Conservation (phyloP, 2,113 vertebrate species). For the Pogonocichla stellata region DNA sequence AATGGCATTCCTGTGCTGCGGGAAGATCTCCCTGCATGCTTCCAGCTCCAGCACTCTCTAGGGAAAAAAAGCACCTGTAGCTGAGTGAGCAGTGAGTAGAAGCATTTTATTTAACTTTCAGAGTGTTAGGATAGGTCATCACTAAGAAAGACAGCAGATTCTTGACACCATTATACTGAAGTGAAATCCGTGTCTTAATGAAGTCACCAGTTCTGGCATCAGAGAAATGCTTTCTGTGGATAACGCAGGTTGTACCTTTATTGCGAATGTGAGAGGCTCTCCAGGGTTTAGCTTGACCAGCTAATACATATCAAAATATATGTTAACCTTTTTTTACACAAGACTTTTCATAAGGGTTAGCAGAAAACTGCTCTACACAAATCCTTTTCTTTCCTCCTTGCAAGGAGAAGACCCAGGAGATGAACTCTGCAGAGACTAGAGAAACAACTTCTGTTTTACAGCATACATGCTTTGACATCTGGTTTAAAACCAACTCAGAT, state of each 20-base stretch:
- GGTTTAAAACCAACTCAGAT: slow-evolving; percentile 41
- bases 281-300: slow-evolving; percentile 9
- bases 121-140: not conserved
- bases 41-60: not conserved
- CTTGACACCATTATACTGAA: not conserved
- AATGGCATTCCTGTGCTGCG: not conserved
- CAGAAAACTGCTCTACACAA: slow-evolving; percentile 37
- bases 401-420: slow-evolving; percentile 37
- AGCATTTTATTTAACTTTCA: not conserved
- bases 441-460: slow-evolving; percentile 38
- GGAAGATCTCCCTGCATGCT: not conserved
- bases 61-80: not conserved
- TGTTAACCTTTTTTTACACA: slow-evolving; percentile 23
- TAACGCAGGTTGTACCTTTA: not conserved
- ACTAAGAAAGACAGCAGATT: not conserved
- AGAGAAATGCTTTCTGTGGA: not conserved
- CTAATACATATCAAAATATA: slow-evolving; percentile 26
- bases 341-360: slow-evolving; percentile 17
- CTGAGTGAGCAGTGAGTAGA: not conserved
- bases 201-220: not conserved
- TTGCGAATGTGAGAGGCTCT: not conserved
- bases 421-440: slow-evolving; percentile 40
- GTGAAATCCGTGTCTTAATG: not conserved
- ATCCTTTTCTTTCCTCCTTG: slow-evolving; percentile 22
- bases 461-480: slow-evolving; percentile 36